These are phyloP conservation scores for Carlito syrichta DNA, from an alignment of 2,113 vertebrate species.

Conservation along the genomic window DNA sequence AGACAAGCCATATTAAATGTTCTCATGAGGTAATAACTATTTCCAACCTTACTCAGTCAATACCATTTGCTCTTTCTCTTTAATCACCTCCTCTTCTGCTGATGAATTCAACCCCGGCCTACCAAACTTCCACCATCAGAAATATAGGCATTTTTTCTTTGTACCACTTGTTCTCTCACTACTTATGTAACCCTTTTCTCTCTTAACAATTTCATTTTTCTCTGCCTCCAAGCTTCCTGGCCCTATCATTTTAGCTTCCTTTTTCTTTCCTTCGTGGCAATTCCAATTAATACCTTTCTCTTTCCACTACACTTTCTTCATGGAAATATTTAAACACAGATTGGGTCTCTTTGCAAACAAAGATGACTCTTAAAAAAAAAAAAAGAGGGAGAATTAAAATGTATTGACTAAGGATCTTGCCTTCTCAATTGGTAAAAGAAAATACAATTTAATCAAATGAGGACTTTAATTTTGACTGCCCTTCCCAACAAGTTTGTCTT, in stretches of 20 bases:
- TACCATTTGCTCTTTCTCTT: background rate
- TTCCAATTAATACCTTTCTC: background rate
- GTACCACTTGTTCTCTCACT: background rate
- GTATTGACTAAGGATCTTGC: background rate
- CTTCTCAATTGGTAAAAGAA: background rate
- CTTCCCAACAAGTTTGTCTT: background rate
- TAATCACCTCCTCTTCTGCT: background rate
- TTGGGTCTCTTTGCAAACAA: background rate
- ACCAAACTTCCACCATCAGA: background rate
- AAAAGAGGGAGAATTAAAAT: constrained; percentile 8
- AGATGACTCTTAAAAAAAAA: background rate
- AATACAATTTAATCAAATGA: background rate
- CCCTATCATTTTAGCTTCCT: background rate
- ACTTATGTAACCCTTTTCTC: background rate
- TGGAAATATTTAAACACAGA: background rate
- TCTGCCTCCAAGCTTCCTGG: background rate
- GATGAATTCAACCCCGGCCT: background rate
- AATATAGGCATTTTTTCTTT: background rate
- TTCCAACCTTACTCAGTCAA: background rate
- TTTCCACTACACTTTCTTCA: background rate
- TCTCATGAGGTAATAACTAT: constrained; percentile 31
- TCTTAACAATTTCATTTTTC: background rate
- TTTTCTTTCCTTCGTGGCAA: background rate
- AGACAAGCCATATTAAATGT: background rate
- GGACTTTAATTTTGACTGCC: background rate